Evolutionary conservation across 30 jellyfish, hydroid and myxozoan genomes (phyloP).

Genomic region (Sanderia malayensis): DNA sequence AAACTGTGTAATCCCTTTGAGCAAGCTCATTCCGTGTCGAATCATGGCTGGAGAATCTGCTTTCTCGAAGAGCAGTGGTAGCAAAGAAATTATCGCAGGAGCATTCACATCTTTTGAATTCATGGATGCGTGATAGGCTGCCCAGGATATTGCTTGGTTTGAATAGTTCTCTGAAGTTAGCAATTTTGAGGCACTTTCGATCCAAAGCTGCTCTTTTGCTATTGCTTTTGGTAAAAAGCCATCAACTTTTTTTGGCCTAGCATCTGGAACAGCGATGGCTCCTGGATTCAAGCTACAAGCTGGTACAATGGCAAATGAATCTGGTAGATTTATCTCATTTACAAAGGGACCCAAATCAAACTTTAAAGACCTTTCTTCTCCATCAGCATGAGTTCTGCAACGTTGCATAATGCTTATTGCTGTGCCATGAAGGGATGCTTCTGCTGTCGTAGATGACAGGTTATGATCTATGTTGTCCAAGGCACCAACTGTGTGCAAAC

Average conservation of each 20-base stretch:
- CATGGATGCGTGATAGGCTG: constrained; percentile 49
- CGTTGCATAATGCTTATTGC: constrained; percentile 28
- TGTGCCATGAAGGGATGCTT: constrained; percentile 56
- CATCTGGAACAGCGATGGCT: constrained; percentile 20
- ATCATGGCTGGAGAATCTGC: constrained; percentile 45
- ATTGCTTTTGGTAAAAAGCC: constrained; percentile 17
- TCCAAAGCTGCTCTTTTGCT: constrained; percentile 18
- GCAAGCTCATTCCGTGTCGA: constrained; percentile 14
- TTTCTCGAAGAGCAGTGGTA: constrained; percentile 38
- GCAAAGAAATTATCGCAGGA: constrained; percentile 5
- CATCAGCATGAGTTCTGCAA: constrained; percentile 3
- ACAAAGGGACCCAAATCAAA: constrained; percentile 30
- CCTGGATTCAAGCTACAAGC: constrained; percentile 27
- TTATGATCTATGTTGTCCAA: constrained; percentile 53
- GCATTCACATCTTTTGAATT: no score
- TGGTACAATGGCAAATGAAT: constrained; percentile 21
- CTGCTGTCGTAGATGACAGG: constrained; percentile 41
- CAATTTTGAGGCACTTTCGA: constrained; percentile 9
- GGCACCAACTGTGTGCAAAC: constrained; percentile 49
- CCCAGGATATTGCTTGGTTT: constrained; percentile 40
- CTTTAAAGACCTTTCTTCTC: constrained; percentile 9
- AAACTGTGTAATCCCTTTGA: constrained; percentile 18
- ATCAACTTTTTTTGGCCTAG: constrained; percentile 2
- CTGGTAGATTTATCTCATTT: constrained; percentile 2
- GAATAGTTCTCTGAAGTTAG: constrained; percentile 11